Evolutionary conservation across 2,797 vertebrate species (phyloP).

Genomic region (Melanotaenia parkinsoni): DNA sequence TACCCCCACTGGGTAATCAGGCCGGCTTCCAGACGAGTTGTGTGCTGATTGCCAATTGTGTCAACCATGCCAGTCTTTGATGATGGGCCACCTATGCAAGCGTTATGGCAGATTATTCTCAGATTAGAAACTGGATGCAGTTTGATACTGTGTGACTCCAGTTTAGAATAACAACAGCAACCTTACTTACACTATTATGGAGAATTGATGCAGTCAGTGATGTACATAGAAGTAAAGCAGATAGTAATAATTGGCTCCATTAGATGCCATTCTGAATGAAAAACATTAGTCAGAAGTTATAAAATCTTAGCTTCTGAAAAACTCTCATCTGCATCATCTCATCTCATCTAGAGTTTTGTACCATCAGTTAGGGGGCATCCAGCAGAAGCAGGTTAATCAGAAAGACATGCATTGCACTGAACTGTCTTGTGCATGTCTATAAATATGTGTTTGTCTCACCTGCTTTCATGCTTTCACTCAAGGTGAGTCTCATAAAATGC

Average conservation of each 20-base stretch:
- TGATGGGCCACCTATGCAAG: conserved; percentile 56
- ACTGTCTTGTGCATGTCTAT: conserved; percentile 40
- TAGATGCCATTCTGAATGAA: conserved; percentile 33
- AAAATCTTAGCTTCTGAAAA: conserved; percentile 52
- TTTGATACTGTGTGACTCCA: conserved; percentile 38
- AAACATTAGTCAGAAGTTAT: conserved; percentile 34
- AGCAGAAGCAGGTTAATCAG: conserved; percentile 49
- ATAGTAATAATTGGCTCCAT: conserved; percentile 58
- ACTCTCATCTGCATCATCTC: background rate
- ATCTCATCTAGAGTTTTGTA: conserved; percentile 49
- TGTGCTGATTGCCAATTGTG: conserved; percentile 69
- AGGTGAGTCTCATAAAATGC: conserved; percentile 64
- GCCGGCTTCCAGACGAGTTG: conserved; percentile 52
- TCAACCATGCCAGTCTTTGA: conserved; percentile 72
- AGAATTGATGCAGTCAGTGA: conserved; percentile 33
- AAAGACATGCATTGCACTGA: conserved; percentile 30
- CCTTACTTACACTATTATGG: conserved; percentile 60
- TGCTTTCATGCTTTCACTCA: conserved; percentile 66
- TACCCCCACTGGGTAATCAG: conserved; percentile 63
- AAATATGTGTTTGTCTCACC: conserved; percentile 55
- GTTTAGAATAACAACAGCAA: conserved; percentile 63
- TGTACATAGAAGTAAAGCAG: conserved; percentile 9
- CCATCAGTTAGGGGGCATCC: conserved; percentile 48
- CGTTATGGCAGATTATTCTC: conserved; percentile 70
- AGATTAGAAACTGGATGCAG: conserved; percentile 52